Evolutionary conservation across 2,888 invertebrate genomes (phyloP).

Genomic region (Mythimna ferrago): DNA sequence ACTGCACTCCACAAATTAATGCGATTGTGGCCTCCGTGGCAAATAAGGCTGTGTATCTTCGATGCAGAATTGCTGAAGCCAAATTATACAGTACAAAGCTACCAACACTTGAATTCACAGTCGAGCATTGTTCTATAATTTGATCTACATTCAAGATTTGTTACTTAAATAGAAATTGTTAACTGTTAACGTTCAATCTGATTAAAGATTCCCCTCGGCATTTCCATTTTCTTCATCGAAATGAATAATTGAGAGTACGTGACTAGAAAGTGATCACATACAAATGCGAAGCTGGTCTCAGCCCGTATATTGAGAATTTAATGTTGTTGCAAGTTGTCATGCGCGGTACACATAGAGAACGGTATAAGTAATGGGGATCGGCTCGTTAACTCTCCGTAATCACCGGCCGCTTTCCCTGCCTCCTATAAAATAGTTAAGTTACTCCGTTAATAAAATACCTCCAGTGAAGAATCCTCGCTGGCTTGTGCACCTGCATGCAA

Average conservation of each 20-base stretch:
- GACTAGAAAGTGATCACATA: slow-evolving; percentile 52
- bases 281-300: slow-evolving; percentile 42
- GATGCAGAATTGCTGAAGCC: slow-evolving; percentile 67
- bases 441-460: slow-evolving; percentile 59
- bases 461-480: slow-evolving; percentile 57
- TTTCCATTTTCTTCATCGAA: slow-evolving; percentile 34
- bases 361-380: slow-evolving; percentile 48
- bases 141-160: slow-evolving; percentile 42
- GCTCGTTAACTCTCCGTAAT: slow-evolving; percentile 56
- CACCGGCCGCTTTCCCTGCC: slow-evolving; percentile 49
- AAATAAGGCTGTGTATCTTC: slow-evolving; percentile 76
- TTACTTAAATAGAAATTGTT: slow-evolving; percentile 37
- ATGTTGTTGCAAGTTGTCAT: slow-evolving; percentile 55
- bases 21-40: slow-evolving; percentile 83
- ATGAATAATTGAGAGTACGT: slow-evolving; percentile 51
- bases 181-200: slow-evolving; percentile 41
- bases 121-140: slow-evolving; percentile 49
- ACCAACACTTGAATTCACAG: slow-evolving; percentile 46
- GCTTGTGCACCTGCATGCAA: slow-evolving; percentile 65
- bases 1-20: slow-evolving; percentile 88
- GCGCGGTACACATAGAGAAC: slow-evolving; percentile 47
- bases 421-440: slow-evolving; percentile 57
- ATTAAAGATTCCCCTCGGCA: slow-evolving; percentile 30
- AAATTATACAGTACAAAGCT: slow-evolving; percentile 57
- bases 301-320: slow-evolving; percentile 37